Evolutionary conservation across 2,797 vertebrate genomes (phyloP).

Genomic region (Hephaestus fuliginosus): DNA sequence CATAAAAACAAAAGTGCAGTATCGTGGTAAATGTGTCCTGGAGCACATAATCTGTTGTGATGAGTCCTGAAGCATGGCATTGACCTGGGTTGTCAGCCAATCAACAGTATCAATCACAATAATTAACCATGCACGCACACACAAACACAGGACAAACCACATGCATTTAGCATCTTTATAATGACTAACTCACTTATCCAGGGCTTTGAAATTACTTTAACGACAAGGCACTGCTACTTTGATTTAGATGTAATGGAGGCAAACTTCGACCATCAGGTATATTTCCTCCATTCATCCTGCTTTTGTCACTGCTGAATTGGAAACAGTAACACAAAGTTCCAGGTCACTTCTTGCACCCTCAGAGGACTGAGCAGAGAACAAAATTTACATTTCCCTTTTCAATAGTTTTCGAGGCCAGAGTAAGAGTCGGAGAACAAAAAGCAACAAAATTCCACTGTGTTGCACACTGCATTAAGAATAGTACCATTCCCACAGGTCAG

Average conservation of each 20-base stretch:
- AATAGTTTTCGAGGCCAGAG: slow-evolving; percentile 35
- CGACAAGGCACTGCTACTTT: not conserved
- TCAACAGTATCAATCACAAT: slow-evolving; percentile 68
- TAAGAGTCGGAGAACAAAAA: slow-evolving; percentile 16
- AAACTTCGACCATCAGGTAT: slow-evolving; percentile 26
- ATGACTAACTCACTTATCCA: slow-evolving; percentile 18
- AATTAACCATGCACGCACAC: slow-evolving; percentile 56
- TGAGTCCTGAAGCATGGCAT: slow-evolving; percentile 48
- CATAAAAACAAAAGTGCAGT: slow-evolving; percentile 24
- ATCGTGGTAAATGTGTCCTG: slow-evolving; percentile 44
- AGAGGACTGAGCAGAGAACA: slow-evolving; percentile 47
- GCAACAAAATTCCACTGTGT: slow-evolving; percentile 4
- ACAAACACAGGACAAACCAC: slow-evolving; percentile 3
- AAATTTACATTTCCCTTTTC: slow-evolving; percentile 60
- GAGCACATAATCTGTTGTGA: slow-evolving; percentile 55
- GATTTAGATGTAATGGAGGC: slow-evolving; percentile 31
- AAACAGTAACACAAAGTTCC: slow-evolving; percentile 45
- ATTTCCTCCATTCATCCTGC: slow-evolving; percentile 29
- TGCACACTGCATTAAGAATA: slow-evolving; percentile 11
- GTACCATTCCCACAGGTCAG: not conserved
- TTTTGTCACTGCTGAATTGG: slow-evolving; percentile 40
- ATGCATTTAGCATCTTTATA: slow-evolving; percentile 30
- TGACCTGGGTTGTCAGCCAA: slow-evolving; percentile 55
- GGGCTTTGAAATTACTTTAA: slow-evolving; percentile 17
- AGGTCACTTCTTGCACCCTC: slow-evolving; percentile 36